Evolutionary conservation across 2,113 vertebrate genomes (phyloP).

Genomic region (Gobius niger): DNA sequence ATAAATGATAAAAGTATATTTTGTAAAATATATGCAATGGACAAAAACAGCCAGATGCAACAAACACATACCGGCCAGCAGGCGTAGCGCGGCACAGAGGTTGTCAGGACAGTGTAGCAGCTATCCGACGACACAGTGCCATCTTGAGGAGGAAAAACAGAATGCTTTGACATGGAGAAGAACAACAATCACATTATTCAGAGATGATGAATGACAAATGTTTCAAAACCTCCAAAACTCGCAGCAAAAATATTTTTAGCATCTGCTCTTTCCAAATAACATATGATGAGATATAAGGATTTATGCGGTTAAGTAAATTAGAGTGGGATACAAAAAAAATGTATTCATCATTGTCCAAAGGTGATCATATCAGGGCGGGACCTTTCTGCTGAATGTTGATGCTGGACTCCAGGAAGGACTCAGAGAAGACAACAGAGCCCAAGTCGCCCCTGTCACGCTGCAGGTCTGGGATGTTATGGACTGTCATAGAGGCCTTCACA

Average conservation of each 20-base stretch:
- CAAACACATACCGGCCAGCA: conserved; percentile 95
- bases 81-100: conserved; percentile 82
- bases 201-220: conserved; percentile 20
- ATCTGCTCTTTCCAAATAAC: conserved; percentile 7
- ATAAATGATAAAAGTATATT: not conserved
- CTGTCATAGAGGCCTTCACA: conserved; percentile 83
- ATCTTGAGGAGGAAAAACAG: conserved; percentile 81
- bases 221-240: not conserved
- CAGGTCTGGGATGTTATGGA: conserved; percentile 89
- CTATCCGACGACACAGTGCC: conserved; percentile 85
- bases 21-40: not conserved
- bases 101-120: conserved; percentile 85
- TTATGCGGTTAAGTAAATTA: conserved; percentile 20
- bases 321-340: conserved; percentile 24
- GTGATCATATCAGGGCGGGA: conserved; percentile 39
- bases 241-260: conserved; percentile 31
- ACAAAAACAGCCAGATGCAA: too few relatives aligned
- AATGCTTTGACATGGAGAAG: not conserved
- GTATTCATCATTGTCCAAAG: conserved; percentile 20
- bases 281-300: conserved; percentile 13
- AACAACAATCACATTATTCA: conserved; percentile 13
- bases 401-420: conserved; percentile 92
- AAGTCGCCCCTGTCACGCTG: conserved; percentile 75
- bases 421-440: conserved; percentile 93
- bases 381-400: conserved; percentile 90